Evolutionary conservation across 1,140 invertebrate species (phyloP), one percentile per base, ranked within the genome.

Genomic region (Microplitis mediator): DNA sequence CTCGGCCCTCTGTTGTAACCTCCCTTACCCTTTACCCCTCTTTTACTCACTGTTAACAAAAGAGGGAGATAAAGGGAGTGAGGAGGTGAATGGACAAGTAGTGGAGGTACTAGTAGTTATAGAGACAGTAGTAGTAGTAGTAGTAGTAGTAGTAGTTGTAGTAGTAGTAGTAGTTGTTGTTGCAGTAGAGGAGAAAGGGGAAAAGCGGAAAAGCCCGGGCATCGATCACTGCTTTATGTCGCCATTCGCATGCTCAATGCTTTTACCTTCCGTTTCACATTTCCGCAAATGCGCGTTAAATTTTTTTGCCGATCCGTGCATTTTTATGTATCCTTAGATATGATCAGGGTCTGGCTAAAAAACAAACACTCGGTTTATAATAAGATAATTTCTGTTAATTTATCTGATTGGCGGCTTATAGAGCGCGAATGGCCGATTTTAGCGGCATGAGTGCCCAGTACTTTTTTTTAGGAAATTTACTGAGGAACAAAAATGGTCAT

Each of bases 171-270:
- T 45, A 23, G 23, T 8, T n/a, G 11, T n/a, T 3, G 50, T 9
- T 45, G 39, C 11, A 45, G 39, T 11, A 9, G 39, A 45, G 11
- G 6, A 45, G 39, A 9, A 11, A 45, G 39, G 11, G 6, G 5
- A 11, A 45, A 45, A 45, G 11, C 6, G 6, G 56, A 50, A 61
- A 61, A 64, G n/a, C 62, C 51, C 62, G 35, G 35, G 52, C 70
- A 72, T 72, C 63, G 70, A 72, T 72, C 70, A 72, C 62, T 14
- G 51, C 63, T 64, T 71, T 71, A 58, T 71, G 69, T 71, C 61
- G 69, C 69, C 34, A 71, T 71, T 63, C 50, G 61, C 69, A 70
- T 70, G 45, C 45, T 64, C 61, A 63, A 50, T 63, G 52, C 56
- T 36, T 56, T 31, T 60, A 36, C 66, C 61, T 51, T 65, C 45